Evolutionary conservation across 2,113 vertebrate genomes (phyloP), one percentile per base, ranked within the genome.

Genomic region (Variabilichromis moorii): DNA sequence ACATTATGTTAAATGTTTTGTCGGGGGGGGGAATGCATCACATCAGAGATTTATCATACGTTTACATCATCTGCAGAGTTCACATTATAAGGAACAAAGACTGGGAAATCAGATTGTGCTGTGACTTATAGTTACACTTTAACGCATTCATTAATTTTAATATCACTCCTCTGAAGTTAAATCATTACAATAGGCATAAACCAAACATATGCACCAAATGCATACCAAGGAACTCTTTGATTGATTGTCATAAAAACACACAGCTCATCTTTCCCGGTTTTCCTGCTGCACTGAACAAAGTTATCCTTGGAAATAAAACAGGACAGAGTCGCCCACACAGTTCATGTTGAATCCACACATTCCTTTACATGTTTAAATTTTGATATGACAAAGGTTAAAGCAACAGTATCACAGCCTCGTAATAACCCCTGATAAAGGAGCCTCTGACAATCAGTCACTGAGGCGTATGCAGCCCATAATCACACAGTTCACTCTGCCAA

Each of bases 401-500:
- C 45, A 50, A 50, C 26, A 51, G 55, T 31, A 63, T 59, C 6
- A 37, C 53, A 80, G 13, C 3, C 66, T 14, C 0, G 3, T 45
- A 53, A 80, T 24, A 59, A 81, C 37, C 24, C 54, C 24, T 47
- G 4, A 40, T 12, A 14, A 66, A 81, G 50, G 24, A 14, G 4
- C 19, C 3, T 42, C 11, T 80, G 55, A 82, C 35, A 83, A 33
- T 21, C 53, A 61, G 57, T 76, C 16, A 66, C 1, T 63, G 53
- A 89, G 59, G 63, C 17, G 2, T 55, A 59, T 37, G 8, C 51
- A 35, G 55, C 54, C 78, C 86, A 54, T 82, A 87, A 63, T 84
- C 78, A 81, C 54, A 54, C 63, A 83, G 84, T 81, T 79, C 84
- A 85, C 50, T 59, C 81, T 45, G 3, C 50, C 57, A 73, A 61